Base-by-base conservation (phyloP, 2,888 invertebrate species). In the Dryobotodes eremita region DNA sequence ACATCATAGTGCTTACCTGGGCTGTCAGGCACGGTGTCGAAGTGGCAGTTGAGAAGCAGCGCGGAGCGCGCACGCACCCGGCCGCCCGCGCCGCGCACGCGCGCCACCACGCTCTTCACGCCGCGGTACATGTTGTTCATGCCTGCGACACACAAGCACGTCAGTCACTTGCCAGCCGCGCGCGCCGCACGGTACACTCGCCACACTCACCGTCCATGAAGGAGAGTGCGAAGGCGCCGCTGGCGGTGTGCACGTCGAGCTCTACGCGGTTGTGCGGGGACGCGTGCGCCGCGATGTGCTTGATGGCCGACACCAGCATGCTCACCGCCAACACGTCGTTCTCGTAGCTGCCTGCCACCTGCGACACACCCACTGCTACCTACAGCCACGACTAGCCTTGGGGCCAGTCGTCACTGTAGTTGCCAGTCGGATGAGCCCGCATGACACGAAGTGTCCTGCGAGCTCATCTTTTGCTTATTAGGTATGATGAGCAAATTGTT, bases 11-110 rank as follows among this genome's bases (percentile, higher is more conserved):
- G 55, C 91, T 88, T 92, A 98, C 98, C 99, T 92, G 99, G 98
- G 95, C 98, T 99, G 90, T 98, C 98, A 59, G 98, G 97, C 88
- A 99, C 98, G 73, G 98, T 98, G 96, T 99, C 99, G 96, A 98
- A 99, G 96, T 99, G 99, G 92, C 99, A 98, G 96, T 99, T 99
- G 89, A 99, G 95, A 90, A 99, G 97, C 83, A 99, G 95, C 88
- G 98, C 98, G 84, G 97, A 93, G 87, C 97, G 97, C 5, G 90
- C 6, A 69, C 73, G 77, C 75, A 83, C 72, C 97, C 97, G 82
- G 50, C 86, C 88, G 82, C 98, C 97, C 82, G 87, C 90, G 84
- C 92, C 98, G 77, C 92, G 89, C 89, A 94, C 91, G 71, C 95
- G 94, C 64, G 98, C 98, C 86, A 98, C 97, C 88, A 99, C 97